These are phyloP conservation scores for Chydorus sphaericus DNA, from an alignment of 2,888 invertebrate species.

Conservation along the genomic window DNA sequence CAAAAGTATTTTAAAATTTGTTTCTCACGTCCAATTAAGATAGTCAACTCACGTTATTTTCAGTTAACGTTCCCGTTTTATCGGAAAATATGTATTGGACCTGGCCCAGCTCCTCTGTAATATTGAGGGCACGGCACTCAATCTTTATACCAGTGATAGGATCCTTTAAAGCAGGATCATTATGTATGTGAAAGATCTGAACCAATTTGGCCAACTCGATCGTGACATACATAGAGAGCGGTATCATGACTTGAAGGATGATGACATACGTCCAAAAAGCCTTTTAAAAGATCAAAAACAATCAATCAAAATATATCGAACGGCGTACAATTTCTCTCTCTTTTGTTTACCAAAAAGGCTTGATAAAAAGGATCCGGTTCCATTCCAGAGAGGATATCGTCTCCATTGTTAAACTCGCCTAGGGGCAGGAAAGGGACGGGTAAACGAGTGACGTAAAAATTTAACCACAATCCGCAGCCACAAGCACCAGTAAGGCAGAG, in stretches of 20 bases:
- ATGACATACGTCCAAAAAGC: slow-evolving; percentile 94
- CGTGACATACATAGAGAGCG: slow-evolving; percentile 88
- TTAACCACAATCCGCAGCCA: slow-evolving; percentile 76
- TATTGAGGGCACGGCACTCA: slow-evolving; percentile 87
- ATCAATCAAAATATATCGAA: too few relatives aligned
- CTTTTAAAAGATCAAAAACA: too few relatives aligned
- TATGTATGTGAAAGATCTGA: slow-evolving; percentile 88
- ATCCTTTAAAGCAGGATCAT: slow-evolving; percentile 77
- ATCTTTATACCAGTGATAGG: slow-evolving; percentile 61
- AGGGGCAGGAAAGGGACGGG: slow-evolving; percentile 44
- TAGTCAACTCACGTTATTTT: too few relatives aligned
- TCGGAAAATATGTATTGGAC: slow-evolving; percentile 89
- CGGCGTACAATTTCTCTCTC: too few relatives aligned
- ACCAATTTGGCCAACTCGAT: slow-evolving; percentile 90
- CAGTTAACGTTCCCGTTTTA: slow-evolving; percentile 94
- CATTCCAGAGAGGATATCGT: slow-evolving; percentile 29
- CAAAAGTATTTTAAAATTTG: too few relatives aligned
- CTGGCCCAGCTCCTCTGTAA: slow-evolving; percentile 85
- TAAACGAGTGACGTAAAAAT: slow-evolving; percentile 31
- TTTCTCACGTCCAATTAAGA: too few relatives aligned
- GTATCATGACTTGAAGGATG: slow-evolving; percentile 92
- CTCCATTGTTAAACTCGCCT: slow-evolving; percentile 24
- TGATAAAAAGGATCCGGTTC: slow-evolving; percentile 48
- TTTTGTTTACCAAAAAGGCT: slow-evolving; percentile 63
- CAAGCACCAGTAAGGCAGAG: slow-evolving; percentile 82